phyloP scores from a whole-genome alignment of 2,888 invertebrate species.

The Leptinotarsa tumamoca region DNA sequence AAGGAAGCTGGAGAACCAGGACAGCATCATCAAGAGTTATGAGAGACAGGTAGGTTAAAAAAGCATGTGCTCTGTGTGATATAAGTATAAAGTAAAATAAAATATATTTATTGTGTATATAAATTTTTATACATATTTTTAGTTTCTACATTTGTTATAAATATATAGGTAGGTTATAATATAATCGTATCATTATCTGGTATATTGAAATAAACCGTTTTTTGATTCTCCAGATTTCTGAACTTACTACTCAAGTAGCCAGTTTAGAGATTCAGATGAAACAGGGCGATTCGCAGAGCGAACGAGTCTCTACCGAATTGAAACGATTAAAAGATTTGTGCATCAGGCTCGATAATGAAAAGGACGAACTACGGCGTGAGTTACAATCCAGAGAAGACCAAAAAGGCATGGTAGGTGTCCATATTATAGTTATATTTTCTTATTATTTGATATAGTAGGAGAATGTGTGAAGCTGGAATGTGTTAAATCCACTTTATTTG shows the following conservation, averaged over 20 bases:
- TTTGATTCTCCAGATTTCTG: slow-evolving; percentile 64
- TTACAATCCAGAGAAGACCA: slow-evolving; percentile 66
- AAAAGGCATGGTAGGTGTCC: slow-evolving; percentile 62
- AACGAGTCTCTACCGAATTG: slow-evolving; percentile 73
- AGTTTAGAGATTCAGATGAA: slow-evolving; percentile 76
- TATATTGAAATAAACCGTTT: no score
- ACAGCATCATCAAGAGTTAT: slow-evolving; percentile 69
- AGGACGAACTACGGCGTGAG: slow-evolving; percentile 73
- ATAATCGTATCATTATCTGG: no score
- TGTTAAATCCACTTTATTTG: no score
- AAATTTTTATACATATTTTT: no score
- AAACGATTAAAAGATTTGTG: slow-evolving; percentile 72
- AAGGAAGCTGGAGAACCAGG: slow-evolving; percentile 71
- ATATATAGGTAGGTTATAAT: no score
- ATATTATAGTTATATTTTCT: slow-evolving; percentile 34
- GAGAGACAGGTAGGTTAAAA: slow-evolving; percentile 69
- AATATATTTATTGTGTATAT: no score
- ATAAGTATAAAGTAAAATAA: no score
- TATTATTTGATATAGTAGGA: no score
- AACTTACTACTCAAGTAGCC: slow-evolving; percentile 70
- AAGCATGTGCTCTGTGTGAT: background rate
- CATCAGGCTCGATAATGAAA: slow-evolving; percentile 75
- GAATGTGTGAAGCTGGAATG: no score
- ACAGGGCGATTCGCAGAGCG: slow-evolving; percentile 71
- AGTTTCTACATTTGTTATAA: no score